Base-by-base conservation (phyloP, 2,888 invertebrate species). In the Thymelicus sylvestris region DNA sequence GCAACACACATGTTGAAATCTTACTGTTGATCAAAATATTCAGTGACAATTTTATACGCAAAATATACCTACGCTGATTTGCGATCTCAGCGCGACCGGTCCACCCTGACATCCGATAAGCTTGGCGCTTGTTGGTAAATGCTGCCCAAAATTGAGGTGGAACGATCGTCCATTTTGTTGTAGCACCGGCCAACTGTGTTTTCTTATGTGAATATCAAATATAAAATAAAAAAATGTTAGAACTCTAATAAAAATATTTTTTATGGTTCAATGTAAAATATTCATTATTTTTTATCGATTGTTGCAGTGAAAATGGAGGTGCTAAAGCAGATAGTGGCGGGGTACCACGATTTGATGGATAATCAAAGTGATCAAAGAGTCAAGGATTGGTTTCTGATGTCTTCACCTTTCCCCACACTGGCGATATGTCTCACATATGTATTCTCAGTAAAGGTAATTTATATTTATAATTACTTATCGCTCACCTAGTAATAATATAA, bases 281-380 rank as follows among this genome's bases (percentile, higher is more conserved):
- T 12, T 44, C 4, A 48, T 13, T 12, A 12, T 24, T 68, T 65
- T 66, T 64, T 70, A 76, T 31, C 31, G 31, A 78, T 82, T 90
- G 87, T 93, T 91, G 19, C 89, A 92, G 93, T 84, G 79, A 92
- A 87, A 89, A 96, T 96, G 96, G 95, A 94, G 81, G 79, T 95
- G 81, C 86, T 96, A 73, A 86, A 87, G 81, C 91, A 89, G 81
- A 83, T 96, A 77, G 94, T 95, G 79, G 96, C 95, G 78, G 95
- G 95, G 38, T 97, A 96, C 87, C 94, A 95, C 80, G 97, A 97
- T 85, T 84, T 97, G 73, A 97, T 97, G 97, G 96, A 97, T 86
- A 97, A 97, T 85, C 96, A 96, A 89, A 97, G 97, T 85, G 97
- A 98, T 91, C 96, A 96, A 47, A 94, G 98, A 78, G 97, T 97